Evolutionary conservation across 2,888 invertebrate species (phyloP).

Genomic region (Pachymerium ferrugineum): DNA sequence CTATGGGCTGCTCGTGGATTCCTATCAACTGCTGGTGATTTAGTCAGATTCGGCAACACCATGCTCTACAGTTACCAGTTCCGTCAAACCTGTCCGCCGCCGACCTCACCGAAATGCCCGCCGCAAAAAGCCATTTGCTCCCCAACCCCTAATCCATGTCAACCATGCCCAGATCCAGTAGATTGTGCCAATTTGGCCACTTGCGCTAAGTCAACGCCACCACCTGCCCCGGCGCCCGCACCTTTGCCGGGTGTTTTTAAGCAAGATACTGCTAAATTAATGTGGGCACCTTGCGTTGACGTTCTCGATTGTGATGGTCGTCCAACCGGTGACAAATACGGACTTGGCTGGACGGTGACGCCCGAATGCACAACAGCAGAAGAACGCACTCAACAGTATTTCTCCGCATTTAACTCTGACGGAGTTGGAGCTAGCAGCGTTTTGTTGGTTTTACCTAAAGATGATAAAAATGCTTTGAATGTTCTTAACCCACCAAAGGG

Average conservation of each 20-base stretch:
- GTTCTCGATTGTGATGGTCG: conserved; percentile 36
- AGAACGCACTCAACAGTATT: conserved; percentile 42
- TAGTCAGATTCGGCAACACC: conserved; percentile 53
- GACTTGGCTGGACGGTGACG: conserved; percentile 50
- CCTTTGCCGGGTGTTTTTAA: conserved; percentile 47
- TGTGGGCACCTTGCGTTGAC: conserved; percentile 47
- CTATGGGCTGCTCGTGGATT: conserved; percentile 60
- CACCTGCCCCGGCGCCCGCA: background rate
- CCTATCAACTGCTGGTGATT: conserved; percentile 53
- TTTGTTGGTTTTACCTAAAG: conserved; percentile 48
- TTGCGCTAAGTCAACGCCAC: background rate
- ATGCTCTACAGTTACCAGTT: conserved; percentile 53
- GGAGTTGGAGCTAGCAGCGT: conserved; percentile 55
- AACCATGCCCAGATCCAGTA: background rate
- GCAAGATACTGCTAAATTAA: conserved; percentile 46
- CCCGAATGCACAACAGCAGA: conserved; percentile 43
- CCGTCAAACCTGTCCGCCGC: background rate
- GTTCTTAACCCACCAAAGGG: conserved; percentile 44
- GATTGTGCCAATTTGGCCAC: background rate
- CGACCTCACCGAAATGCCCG: background rate
- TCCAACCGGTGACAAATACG: conserved; percentile 40
- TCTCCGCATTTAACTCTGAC: conserved; percentile 52
- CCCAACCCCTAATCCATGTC: no score
- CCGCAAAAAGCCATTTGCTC: no score
- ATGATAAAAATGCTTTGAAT: conserved; percentile 29